Base-by-base conservation (phyloP, 2,888 invertebrate species). In the Keiferia lycopersicella region DNA sequence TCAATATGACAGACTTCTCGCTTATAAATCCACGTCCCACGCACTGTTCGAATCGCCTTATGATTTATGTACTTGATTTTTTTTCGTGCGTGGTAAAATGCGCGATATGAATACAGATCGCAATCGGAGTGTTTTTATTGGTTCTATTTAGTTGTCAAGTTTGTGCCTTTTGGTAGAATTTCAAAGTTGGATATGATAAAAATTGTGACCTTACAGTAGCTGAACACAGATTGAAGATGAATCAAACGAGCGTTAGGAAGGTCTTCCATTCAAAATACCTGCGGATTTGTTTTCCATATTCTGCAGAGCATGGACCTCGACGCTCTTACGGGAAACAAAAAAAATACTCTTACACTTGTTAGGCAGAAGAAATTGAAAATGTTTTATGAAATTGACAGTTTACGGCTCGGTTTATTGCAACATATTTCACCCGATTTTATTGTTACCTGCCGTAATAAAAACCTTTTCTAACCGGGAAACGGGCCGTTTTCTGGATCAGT, bases 1-100 rank as follows among this genome's bases (percentile, higher is more conserved):
- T 84, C 84, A 83, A 78, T 83, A 79, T 83, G 81, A 81, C 81
- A 78, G 78, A 81, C 77, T 80, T 76, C 71, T 72, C 77, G 79
- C 79, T 67, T 67, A 71, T 68, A 70, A 65, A 69, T 66, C 66
- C 57, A 64, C 66, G 69, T 68, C 69, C 62, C 39, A 41, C 51
- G 64, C 69, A 67, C 66, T 56, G 67, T 67, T 67, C 65, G 70
- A 71, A 69, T 64, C 62, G 39, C 57, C 64, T 50, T 50, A 45
- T 72, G 72, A 72, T 72, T 69, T 71, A 69, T 69, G 66, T 65
- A 67, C 65, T 69, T 65, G 69, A 62, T 66, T 66, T 66, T 77
- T n/a, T 75, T 41, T 14, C 41, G 71, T 65, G 70, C 63, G 69
- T 64, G 66, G 69, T 72, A 74, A 75, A 77, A 72, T 8, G 7